phyloP scores from a whole-genome alignment of 2,113 vertebrate species.

The Crotalus viridis region DNA sequence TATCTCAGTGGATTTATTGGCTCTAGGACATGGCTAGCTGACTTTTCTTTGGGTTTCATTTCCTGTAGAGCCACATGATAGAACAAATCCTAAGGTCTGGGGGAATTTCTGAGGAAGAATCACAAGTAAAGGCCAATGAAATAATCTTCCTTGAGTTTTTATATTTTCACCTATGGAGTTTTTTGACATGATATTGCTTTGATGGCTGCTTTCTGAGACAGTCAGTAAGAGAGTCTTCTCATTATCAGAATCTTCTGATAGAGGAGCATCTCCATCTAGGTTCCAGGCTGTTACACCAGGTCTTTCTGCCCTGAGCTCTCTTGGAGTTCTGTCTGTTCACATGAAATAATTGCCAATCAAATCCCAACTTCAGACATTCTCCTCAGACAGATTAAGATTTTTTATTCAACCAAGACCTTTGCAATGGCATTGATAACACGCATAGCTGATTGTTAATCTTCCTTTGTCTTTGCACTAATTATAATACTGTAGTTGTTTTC shows the following conservation, averaged over 20 bases:
- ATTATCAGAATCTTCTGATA: neutral
- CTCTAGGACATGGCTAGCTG: neutral
- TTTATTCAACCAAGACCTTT: neutral
- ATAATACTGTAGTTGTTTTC: neutral
- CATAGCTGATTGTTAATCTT: neutral
- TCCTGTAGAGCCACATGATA: neutral
- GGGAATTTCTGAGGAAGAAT: neutral
- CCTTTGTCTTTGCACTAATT: neutral
- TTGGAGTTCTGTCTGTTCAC: neutral
- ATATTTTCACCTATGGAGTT: neutral
- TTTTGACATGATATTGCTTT: neutral
- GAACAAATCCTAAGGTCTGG: neutral
- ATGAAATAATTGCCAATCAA: neutral
- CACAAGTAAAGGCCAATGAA: neutral
- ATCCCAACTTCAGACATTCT: neutral
- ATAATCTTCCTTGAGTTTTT: neutral
- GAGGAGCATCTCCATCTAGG: neutral
- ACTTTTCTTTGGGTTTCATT: neutral
- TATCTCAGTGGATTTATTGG: neutral
- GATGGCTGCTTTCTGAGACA: neutral
- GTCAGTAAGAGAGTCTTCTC: neutral
- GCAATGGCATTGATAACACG: neutral
- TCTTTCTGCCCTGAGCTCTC: neutral
- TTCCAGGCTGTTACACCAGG: neutral
- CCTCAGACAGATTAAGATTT: neutral